Conservation (phyloP, 2,888 invertebrate genomes). For the Platycheirus rosarum region DNA sequence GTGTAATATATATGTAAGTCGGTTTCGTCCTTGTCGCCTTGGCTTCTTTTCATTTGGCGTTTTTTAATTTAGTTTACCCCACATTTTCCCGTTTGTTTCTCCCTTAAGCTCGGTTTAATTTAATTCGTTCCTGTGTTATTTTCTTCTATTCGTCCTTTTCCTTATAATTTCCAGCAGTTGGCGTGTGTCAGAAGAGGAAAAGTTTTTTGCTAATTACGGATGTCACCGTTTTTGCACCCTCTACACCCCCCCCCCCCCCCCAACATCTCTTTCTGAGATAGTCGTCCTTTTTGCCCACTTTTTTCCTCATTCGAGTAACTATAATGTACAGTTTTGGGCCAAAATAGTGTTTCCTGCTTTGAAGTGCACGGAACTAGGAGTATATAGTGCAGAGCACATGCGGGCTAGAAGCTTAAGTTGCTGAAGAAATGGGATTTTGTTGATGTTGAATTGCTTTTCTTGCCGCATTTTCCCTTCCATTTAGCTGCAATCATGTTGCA, state of each 20-base stretch:
- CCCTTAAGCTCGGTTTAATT: conserved; percentile 59
- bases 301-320: not conserved
- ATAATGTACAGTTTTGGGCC: not conserved
- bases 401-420: not conserved
- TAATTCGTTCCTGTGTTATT: conserved; percentile 28
- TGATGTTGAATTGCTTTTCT: conserved; percentile 55
- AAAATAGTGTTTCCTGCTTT: conserved; percentile 49
- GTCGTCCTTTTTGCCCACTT: not conserved
- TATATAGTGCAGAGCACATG: conserved; percentile 10
- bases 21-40: not conserved
- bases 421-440: conserved; percentile 47
- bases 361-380: conserved; percentile 35
- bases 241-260: not conserved
- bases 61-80: conserved; percentile 52
- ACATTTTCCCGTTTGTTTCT: conserved; percentile 33
- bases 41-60: conserved; percentile 10
- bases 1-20: not conserved
- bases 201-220: conserved; percentile 71
- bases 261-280: not conserved
- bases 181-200: conserved; percentile 43
- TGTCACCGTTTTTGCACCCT: conserved; percentile 60
- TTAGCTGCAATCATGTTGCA: conserved; percentile 70
- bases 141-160: not conserved
- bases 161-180: conserved; percentile 38
- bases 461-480: conserved; percentile 58